Percentiles rank a stretch among this genome's conserved stretches.
These are phyloP conservation scores for Stenolophus ochropezus DNA, from an alignment of 2,888 invertebrate species.

Conservation along the genomic window DNA sequence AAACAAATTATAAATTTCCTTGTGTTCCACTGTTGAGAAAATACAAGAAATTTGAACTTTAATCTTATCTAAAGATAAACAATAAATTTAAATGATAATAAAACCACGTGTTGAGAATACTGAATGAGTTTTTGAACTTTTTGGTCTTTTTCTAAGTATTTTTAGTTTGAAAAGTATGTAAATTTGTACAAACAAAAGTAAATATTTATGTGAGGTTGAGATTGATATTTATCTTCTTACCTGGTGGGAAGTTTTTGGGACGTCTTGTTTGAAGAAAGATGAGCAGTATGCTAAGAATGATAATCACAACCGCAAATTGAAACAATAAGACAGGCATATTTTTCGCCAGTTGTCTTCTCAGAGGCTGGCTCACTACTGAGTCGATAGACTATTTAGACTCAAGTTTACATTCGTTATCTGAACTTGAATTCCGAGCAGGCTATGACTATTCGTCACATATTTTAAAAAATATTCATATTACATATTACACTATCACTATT, in stretches of 20 bases:
- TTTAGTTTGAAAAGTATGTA: background rate
- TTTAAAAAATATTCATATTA: background rate
- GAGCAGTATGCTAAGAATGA: background rate
- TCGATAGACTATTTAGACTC: background rate
- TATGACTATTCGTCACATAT: background rate
- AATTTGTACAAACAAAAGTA: background rate
- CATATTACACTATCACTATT: background rate
- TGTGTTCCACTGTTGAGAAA: no score
- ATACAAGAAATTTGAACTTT: no score
- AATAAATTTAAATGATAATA: no score
- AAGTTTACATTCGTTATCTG: background rate
- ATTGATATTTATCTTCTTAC: conserved; percentile 58
- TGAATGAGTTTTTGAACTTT: background rate
- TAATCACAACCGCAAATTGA: background rate
- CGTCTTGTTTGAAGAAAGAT: conserved; percentile 55
- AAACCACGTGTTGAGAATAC: background rate
- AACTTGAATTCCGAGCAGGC: background rate
- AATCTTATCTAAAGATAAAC: no score
- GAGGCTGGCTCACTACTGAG: background rate
- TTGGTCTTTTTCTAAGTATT: background rate
- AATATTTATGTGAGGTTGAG: background rate
- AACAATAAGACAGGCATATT: background rate
- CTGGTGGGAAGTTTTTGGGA: conserved; percentile 67
- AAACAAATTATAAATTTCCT: no score
- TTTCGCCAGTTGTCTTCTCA: background rate